Percentiles rank a stretch among this genome's conserved stretches.
Conservation (phyloP, 2,797 vertebrate species). For the Choloepus didactylus region DNA sequence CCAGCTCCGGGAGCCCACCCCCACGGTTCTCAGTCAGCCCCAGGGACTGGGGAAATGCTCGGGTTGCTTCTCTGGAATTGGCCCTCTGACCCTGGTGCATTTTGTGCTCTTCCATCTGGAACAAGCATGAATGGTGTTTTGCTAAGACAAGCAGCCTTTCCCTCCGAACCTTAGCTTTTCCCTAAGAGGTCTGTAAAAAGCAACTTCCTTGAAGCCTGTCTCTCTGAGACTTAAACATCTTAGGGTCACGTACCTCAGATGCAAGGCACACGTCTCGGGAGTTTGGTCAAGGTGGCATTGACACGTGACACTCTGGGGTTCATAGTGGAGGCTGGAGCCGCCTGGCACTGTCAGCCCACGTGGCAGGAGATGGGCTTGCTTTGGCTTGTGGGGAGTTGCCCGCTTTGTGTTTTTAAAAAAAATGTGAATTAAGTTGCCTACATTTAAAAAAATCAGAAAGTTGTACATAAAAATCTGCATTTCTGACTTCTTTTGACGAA, state of each 20-base stretch:
- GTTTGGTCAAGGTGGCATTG: background rate
- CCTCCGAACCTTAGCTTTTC: background rate
- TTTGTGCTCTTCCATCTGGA: background rate
- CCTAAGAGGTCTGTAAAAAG: background rate
- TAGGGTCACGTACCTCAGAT: background rate
- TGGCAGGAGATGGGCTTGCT: rapidly evolving
- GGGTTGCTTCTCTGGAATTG: constrained; percentile 56
- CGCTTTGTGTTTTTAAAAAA: background rate
- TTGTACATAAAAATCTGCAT: background rate
- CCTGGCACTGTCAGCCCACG: rapidly evolving
- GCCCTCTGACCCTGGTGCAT: constrained; percentile 8
- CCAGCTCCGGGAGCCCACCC: background rate
- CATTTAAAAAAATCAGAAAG: background rate
- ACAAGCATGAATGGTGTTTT: background rate
- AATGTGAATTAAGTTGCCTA: background rate
- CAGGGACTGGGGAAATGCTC: constrained; percentile 26
- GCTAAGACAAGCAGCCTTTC: background rate
- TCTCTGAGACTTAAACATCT: background rate
- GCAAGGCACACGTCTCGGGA: background rate
- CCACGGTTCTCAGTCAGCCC: background rate
- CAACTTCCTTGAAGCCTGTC: background rate
- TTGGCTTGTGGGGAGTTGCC: background rate
- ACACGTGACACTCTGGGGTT: rapidly evolving
- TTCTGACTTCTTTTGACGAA: background rate
- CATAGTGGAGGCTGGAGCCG: background rate